A percentile compares a stretch with the other conserved stretches of the same genome.
Conservation (phyloP, 53 echinoderm and acorn worm genomes). For the Hippasteria phrygiana region DNA sequence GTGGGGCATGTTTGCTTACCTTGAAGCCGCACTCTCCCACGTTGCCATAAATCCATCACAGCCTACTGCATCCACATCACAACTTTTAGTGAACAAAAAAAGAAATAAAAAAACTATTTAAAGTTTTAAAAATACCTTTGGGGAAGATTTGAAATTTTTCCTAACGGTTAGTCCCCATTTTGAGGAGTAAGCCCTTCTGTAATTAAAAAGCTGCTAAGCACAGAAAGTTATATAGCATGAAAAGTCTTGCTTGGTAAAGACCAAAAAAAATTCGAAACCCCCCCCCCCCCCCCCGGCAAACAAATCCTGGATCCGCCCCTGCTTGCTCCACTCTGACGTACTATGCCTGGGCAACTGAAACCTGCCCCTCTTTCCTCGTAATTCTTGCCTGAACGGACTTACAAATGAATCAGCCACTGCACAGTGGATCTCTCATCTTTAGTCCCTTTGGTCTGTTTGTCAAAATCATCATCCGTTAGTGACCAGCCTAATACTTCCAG, state of each 20-base stretch:
- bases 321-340: background rate
- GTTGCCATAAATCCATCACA: slow-evolving; percentile 60
- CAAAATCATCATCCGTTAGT: slow-evolving; percentile 19
- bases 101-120: background rate
- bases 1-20: background rate
- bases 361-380: too few relatives aligned
- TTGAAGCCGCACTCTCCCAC: slow-evolving; percentile 38
- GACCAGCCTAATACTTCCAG: slow-evolving; percentile 22
- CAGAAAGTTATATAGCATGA: too few relatives aligned
- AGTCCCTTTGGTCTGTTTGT: background rate
- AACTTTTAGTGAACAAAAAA: slow-evolving; percentile 16
- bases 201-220: too few relatives aligned
- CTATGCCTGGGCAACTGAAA: too few relatives aligned
- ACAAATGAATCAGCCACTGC: slow-evolving; percentile 45
- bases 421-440: background rate
- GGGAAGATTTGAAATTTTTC: too few relatives aligned
- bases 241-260: too few relatives aligned
- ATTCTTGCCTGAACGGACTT: too few relatives aligned
- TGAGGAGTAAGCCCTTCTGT: too few relatives aligned
- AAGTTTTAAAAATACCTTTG: background rate
- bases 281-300: background rate
- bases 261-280: background rate
- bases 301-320: background rate
- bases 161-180: too few relatives aligned
- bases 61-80: slow-evolving; percentile 17